Percentiles rank a stretch among this genome's conserved stretches.
phyloP scores from a whole-genome alignment of 2,888 invertebrate genomes.

The Phymatocera aterrima region DNA sequence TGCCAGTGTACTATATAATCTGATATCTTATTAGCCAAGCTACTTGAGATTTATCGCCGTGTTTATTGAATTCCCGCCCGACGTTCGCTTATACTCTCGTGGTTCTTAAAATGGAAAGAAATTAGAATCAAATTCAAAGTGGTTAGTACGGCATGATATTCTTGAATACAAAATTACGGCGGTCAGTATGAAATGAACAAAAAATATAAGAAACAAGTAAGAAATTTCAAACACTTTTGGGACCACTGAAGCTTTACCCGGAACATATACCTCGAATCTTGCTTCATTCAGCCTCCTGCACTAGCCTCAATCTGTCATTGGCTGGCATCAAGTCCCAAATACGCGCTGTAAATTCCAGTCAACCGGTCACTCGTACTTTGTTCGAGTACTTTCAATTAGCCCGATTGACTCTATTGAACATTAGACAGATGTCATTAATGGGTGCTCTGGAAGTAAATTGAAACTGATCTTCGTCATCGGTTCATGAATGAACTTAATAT shows the following conservation, averaged over 20 bases:
- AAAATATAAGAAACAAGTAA: background rate
- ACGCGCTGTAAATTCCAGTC: constrained; percentile 30
- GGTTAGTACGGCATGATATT: background rate
- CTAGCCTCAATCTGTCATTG: background rate
- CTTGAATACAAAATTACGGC: background rate
- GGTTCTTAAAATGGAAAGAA: constrained; percentile 12
- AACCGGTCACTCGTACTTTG: constrained; percentile 28
- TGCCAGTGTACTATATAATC: constrained; percentile 55
- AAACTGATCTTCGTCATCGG: constrained; percentile 1
- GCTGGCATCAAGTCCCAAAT: constrained; percentile 6
- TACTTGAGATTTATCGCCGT: constrained; percentile 61
- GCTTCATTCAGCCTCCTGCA: background rate
- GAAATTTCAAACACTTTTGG: background rate
- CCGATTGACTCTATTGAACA: constrained; percentile 36
- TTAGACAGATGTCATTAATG: constrained; percentile 38
- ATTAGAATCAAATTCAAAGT: constrained; percentile 8
- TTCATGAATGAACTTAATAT: background rate
- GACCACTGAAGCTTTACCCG: background rate
- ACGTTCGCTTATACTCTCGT: constrained; percentile 27
- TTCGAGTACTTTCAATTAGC: constrained; percentile 28
- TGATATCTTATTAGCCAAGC: constrained; percentile 63
- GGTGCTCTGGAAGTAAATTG: constrained; percentile 2
- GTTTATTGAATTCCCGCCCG: constrained; percentile 40
- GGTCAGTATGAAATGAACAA: background rate
- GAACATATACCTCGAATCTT: background rate